Conservation (phyloP, 1,140 invertebrate species). For the Lucilia cuprina region DNA sequence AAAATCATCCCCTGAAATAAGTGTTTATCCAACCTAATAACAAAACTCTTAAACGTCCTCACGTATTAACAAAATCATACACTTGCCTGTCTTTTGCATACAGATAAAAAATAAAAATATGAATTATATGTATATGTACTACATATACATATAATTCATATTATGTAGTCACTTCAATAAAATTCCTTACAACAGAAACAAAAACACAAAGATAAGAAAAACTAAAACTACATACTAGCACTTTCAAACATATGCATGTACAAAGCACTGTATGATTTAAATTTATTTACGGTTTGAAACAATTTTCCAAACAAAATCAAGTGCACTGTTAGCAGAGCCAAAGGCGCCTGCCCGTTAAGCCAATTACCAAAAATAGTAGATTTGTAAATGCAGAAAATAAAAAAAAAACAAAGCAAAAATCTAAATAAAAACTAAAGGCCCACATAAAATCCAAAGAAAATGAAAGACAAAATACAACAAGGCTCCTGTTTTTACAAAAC, state of each 20-base stretch:
- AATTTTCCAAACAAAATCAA: constrained; percentile 20
- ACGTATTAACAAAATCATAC: background rate
- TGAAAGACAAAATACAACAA: background rate
- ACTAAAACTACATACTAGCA: background rate
- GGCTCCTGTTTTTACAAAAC: constrained; percentile 23
- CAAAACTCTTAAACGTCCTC: too few relatives aligned
- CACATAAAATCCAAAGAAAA: background rate
- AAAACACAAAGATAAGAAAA: background rate
- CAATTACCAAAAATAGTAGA: constrained; percentile 19
- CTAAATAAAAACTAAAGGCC: background rate
- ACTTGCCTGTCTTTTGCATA: background rate
- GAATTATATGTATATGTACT: too few relatives aligned
- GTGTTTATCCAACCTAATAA: background rate
- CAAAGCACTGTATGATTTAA: background rate
- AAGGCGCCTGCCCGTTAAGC: constrained; percentile 25
- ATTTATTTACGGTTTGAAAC: background rate
- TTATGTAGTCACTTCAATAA: background rate
- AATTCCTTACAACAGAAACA: background rate
- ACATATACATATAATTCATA: too few relatives aligned
- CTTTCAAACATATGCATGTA: background rate
- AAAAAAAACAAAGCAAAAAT: background rate
- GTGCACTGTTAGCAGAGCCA: constrained; percentile 31
- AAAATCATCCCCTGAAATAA: background rate
- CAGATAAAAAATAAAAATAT: background rate
- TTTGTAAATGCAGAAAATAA: background rate